A percentile compares a stretch with the other conserved stretches of the same genome.
phyloP scores from a whole-genome alignment of 2,797 vertebrate species.

The Amazona finschi region DNA sequence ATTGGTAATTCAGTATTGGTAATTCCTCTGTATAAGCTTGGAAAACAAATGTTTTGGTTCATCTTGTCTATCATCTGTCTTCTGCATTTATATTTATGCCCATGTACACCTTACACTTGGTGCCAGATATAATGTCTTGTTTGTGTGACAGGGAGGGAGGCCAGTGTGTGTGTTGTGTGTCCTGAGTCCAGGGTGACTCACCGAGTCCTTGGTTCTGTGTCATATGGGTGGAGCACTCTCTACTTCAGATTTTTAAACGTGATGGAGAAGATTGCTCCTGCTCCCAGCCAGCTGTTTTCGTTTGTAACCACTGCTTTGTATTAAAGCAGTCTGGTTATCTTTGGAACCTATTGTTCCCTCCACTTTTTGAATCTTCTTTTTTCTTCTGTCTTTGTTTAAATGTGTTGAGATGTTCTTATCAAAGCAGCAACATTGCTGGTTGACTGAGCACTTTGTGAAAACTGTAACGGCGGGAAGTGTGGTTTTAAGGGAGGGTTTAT shows the following conservation, averaged over 20 bases:
- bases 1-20: not conserved
- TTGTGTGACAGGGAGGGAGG: not conserved
- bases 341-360: slow-evolving; percentile 26
- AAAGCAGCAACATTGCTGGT: slow-evolving; percentile 10
- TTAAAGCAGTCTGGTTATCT: slow-evolving; percentile 42
- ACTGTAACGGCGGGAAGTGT: not conserved
- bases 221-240: not conserved
- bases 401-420: slow-evolving; percentile 16
- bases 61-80: not conserved
- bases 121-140: not conserved
- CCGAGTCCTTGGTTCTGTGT: not conserved
- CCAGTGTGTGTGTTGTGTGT: not conserved
- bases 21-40: not conserved
- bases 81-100: not conserved
- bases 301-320: not conserved
- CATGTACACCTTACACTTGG: rapidly evolving
- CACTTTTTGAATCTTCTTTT: not conserved
- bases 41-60: not conserved
- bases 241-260: not conserved
- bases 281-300: slow-evolving; percentile 34
- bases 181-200: not conserved
- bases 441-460: slow-evolving; percentile 21
- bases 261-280: not conserved
- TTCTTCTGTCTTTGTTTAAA: slow-evolving; percentile 11
- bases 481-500: not conserved